Evolutionary conservation across 2,888 invertebrate species (phyloP), one percentile per base, ranked within the genome.

Genomic region (Amblyjoppa fuscipennis): DNA sequence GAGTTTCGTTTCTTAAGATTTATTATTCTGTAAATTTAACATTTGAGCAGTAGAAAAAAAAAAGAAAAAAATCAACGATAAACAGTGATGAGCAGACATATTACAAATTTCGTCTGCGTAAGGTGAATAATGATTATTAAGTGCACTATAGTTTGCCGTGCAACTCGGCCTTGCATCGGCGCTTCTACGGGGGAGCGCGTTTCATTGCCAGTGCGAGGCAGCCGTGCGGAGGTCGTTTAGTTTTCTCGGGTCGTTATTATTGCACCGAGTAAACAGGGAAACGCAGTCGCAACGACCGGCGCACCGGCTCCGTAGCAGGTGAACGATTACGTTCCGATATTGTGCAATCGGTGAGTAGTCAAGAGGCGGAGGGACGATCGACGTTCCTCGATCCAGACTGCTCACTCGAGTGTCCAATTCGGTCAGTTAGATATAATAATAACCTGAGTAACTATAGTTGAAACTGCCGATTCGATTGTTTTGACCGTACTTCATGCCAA

Each of bases 201-300:
- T 85, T 82, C 75, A 85, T 85, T 82, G 79, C 82, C 74, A 78
- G 70, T 59, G 78, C 16, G 69, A 49, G 31, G 25, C 51, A 77
- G 25, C 56, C 59, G 51, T 51, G 59, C 68, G 71, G 75, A 82
- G 79, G 82, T 76, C 82, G 79, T 79, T 85, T 49, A 78, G 64
- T 78, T 85, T 75, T 85, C 85, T 82, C 75, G 64, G 51, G 16
- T 75, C 66, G 41, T 82, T 85, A 79, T 75, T 71, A 78, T 75
- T 56, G 31, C 66, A 51, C 16, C 75, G 51, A 75, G 79, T 20
- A 66, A 85, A 76, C 68, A 75, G 75, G 82, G 59, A 82, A 82
- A 79, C 56, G 16, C 66, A 20, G 49, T 28, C 11, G 38, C 71
- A 16, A 11, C 41, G 51, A 20, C 59, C 61, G 45, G 31, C 68